A percentile compares a stretch with the other conserved stretches of the same genome.
Conservation (phyloP, 2,888 invertebrate genomes). For the Drosophila kokeensis region DNA sequence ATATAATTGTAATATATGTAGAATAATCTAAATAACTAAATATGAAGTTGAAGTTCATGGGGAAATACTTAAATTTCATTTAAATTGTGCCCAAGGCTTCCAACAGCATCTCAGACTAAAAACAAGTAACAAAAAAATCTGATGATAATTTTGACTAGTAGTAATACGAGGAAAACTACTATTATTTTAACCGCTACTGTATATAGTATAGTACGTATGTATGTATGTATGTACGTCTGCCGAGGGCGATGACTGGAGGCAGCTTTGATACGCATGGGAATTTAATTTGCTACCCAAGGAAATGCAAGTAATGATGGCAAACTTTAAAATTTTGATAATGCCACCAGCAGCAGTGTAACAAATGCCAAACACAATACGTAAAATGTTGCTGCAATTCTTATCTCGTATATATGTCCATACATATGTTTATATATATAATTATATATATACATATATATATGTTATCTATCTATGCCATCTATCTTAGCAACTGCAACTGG, state of each 20-base stretch:
- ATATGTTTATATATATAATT: slow-evolving; percentile 4
- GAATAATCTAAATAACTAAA: not conserved
- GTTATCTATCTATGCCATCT: slow-evolving; percentile 38
- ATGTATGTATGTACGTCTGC: not conserved
- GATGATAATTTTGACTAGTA: not conserved
- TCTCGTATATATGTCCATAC: slow-evolving; percentile 8
- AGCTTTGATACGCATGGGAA: slow-evolving; percentile 56
- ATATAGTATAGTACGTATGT: slow-evolving; percentile 1
- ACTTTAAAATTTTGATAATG: slow-evolving; percentile 77
- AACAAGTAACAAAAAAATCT: not conserved
- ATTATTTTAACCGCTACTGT: not conserved
- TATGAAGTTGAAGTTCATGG: not conserved
- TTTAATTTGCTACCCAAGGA: slow-evolving; percentile 73
- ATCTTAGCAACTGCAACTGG: slow-evolving; percentile 34
- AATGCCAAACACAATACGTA: slow-evolving; percentile 33
- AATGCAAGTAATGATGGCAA: slow-evolving; percentile 64
- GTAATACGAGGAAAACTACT: not conserved
- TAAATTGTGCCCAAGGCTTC: not conserved
- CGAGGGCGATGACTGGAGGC: slow-evolving; percentile 11
- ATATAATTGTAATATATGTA: not conserved
- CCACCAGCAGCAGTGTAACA: slow-evolving; percentile 52
- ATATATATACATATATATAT: slow-evolving; percentile 13
- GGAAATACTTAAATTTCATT: not conserved
- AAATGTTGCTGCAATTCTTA: slow-evolving; percentile 25
- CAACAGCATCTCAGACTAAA: not conserved